Evolutionary conservation across 2,797 vertebrate genomes (phyloP).

Genomic region (Denticeps clupeoides): DNA sequence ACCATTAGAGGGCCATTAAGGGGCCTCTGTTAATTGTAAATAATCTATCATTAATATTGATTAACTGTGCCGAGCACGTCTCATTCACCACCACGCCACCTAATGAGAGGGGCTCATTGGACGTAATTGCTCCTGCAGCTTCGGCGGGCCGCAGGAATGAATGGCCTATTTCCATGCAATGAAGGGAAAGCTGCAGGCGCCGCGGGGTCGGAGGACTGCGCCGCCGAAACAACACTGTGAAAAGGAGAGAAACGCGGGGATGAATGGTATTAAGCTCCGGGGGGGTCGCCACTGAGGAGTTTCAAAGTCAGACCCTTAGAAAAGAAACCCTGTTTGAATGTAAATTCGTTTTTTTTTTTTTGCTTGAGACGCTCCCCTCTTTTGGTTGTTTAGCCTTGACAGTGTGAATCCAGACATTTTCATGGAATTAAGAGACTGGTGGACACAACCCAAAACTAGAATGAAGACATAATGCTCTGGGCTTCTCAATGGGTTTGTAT

Average conservation of each 20-base stretch:
- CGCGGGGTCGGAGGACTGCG: not conserved
- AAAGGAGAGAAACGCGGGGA: not conserved
- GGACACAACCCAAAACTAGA: no score
- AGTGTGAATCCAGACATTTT: no score
- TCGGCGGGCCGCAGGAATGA: constrained; percentile 21
- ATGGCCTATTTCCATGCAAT: constrained; percentile 15
- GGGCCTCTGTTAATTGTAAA: constrained; percentile 40
- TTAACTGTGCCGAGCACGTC: constrained; percentile 28
- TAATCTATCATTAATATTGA: constrained; percentile 43
- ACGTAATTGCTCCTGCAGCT: constrained; percentile 33
- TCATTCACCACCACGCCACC: constrained; percentile 29
- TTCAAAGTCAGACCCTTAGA: no score
- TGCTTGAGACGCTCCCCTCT: no score
- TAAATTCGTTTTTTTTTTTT: no score
- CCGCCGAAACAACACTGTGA: not conserved
- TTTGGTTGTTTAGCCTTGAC: no score
- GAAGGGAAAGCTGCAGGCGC: constrained; percentile 11
- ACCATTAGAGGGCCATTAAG: constrained; percentile 33
- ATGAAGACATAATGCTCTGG: no score
- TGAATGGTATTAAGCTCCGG: no score
- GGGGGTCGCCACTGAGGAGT: no score
- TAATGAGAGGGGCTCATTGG: constrained; percentile 37
- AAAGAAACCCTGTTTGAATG: no score
- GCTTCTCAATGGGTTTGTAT: no score
- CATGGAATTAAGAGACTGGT: no score